Conservation (phyloP, 2,888 invertebrate genomes). For the Tetragonula carbonaria region DNA sequence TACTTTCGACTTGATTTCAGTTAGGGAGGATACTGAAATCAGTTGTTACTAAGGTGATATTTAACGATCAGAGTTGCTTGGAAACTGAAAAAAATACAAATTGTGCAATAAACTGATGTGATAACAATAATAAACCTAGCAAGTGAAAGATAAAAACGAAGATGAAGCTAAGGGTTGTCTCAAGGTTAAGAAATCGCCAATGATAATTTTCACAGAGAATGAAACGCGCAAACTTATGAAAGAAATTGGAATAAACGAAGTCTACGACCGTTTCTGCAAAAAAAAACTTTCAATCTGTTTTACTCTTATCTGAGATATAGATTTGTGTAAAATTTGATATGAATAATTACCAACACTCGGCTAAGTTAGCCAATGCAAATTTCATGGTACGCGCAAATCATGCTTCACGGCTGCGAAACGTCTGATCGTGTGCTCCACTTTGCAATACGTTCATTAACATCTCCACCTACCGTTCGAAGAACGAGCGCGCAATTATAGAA, state of each 20-base stretch:
- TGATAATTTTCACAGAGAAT: not conserved
- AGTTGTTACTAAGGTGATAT: not conserved
- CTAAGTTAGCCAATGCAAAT: not conserved
- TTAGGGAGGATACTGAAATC: not conserved
- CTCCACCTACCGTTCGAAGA: conserved; percentile 41
- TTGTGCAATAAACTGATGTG: too few species aligned
- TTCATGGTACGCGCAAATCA: conserved; percentile 48
- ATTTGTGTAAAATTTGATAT: not conserved
- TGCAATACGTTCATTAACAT: conserved; percentile 60
- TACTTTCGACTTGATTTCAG: not conserved
- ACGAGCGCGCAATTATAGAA: conserved; percentile 61
- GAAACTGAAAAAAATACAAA: too few species aligned
- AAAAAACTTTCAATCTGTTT: not conserved
- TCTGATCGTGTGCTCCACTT: conserved; percentile 63
- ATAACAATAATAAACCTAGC: too few species aligned
- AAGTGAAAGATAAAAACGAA: too few species aligned
- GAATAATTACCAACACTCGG: not conserved
- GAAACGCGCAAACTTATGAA: not conserved
- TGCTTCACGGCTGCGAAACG: conserved; percentile 32
- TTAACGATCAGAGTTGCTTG: not conserved
- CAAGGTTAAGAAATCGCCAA: too few species aligned
- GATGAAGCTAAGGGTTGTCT: too few species aligned
- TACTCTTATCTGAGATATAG: too few species aligned
- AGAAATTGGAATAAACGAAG: not conserved
- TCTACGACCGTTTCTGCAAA: not conserved